Evolutionary conservation across 2,888 invertebrate species (phyloP), one percentile per base, ranked within the genome.

Genomic region (Polydrusus pterygomalis): DNA sequence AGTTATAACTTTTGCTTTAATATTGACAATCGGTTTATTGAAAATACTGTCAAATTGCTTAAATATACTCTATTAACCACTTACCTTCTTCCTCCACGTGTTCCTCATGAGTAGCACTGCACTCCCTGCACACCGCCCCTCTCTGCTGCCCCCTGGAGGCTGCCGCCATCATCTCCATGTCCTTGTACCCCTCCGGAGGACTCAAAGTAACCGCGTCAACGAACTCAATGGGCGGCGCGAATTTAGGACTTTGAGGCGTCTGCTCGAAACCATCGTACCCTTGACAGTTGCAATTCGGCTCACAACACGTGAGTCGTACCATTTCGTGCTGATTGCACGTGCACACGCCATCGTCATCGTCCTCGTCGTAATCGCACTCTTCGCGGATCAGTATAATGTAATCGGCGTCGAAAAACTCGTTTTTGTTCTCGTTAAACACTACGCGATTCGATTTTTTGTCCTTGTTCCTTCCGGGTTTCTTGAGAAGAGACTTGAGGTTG

Each of bases 121-220:
- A 88, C 78, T 88, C 88, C 70, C 84, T 83, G 80, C 88, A 88
- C 38, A 88, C 87, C 8, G 86, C 83, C 13, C 85, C 82, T 75
- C 84, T 78, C 73, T 83, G 85, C 25, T 75, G 70, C 30, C 49
- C 60, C 68, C 76, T 56, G 20, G 62, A 82, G 81, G 93, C 88
- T 81, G 89, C 89, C 81, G 89, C 90, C 82, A 90, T 89, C 79
- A 90, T 86, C 80, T 94, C 94, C 90, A 94, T 91, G 85, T 96
- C 96, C 88, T 96, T 96, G 89, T 96, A 96, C 10, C 96, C 96
- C 86, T 96, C 96, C 11, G 96, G 96, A 25, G 96, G 96, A 86
- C 96, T 96, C 75, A 96, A 90, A 5, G 96, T 96, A 51, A 96
- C 95, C 78, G 94, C 92, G 86, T 95, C 95, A 75, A 93, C 92